Conservation (phyloP, 2,113 vertebrate species). For the Artemisiospiza belli region DNA sequence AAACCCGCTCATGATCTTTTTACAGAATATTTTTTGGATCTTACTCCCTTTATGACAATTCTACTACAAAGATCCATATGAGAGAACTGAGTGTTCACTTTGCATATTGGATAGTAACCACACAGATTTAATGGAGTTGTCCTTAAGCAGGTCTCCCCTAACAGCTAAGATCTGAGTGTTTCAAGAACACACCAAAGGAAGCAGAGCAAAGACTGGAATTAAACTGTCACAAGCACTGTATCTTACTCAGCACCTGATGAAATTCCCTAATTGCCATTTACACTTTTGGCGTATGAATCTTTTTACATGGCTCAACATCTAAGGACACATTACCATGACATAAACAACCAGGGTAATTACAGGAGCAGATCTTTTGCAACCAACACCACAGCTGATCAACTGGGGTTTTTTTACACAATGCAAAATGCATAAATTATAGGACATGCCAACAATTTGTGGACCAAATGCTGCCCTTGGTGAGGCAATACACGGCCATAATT, state of each 20-base stretch:
- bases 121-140: not conserved
- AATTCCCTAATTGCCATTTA: slow-evolving; percentile 59
- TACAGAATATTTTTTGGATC: not conserved
- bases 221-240: not conserved
- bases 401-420: not conserved
- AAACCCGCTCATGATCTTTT: not conserved
- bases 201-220: not conserved
- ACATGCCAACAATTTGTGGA: not conserved
- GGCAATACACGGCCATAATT: not conserved
- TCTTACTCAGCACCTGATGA: slow-evolving; percentile 50
- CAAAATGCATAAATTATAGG: slow-evolving; percentile 28
- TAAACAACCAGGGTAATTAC: slow-evolving; percentile 24
- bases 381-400: not conserved
- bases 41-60: not conserved
- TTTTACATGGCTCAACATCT: not conserved
- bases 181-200: not conserved
- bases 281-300: slow-evolving; percentile 1
- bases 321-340: not conserved
- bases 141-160: not conserved
- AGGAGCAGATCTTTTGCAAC: slow-evolving; percentile 38
- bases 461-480: not conserved
- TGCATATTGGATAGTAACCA: not conserved
- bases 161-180: not conserved
- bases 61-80: not conserved
- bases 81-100: not conserved